Conservation (phyloP, 2,888 invertebrate genomes). For the Drosophila setosimentum region DNA sequence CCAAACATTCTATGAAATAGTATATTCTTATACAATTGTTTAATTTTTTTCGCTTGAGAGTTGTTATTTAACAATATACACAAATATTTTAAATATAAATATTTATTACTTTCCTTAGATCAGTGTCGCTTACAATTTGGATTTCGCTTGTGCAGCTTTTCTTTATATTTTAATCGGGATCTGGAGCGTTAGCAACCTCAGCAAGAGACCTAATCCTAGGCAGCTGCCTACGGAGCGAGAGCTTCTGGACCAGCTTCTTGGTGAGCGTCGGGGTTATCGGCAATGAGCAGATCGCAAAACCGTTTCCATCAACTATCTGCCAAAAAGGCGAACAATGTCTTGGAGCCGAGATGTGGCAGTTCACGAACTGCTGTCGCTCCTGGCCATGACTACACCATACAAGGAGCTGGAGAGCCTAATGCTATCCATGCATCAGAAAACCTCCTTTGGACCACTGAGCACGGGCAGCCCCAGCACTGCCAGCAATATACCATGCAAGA, state of each 20-base stretch:
- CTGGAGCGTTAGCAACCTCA: conserved; percentile 39
- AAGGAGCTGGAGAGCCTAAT: conserved; percentile 29
- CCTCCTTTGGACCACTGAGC: conserved; percentile 27
- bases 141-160: neutral
- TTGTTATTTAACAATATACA: neutral
- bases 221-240: conserved; percentile 40
- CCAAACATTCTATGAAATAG: neutral
- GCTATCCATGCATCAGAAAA: conserved; percentile 34
- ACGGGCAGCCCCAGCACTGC: conserved; percentile 22
- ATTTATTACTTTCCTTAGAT: neutral
- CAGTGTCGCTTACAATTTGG: conserved; percentile 9
- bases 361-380: conserved; percentile 14
- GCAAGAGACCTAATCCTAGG: conserved; percentile 37
- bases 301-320: neutral
- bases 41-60: neutral
- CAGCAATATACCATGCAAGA: conserved; percentile 20
- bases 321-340: neutral
- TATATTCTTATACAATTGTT: neutral
- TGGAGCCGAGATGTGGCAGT: conserved; percentile 14
- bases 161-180: conserved; percentile 23
- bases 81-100: neutral
- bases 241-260: conserved; percentile 7
- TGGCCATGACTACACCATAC: conserved; percentile 35
- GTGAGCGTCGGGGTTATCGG: too few relatives aligned
- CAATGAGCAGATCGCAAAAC: too few relatives aligned